phyloP scores from a whole-genome alignment of 2,888 invertebrate genomes.

The Nemotelus pantherinus region DNA sequence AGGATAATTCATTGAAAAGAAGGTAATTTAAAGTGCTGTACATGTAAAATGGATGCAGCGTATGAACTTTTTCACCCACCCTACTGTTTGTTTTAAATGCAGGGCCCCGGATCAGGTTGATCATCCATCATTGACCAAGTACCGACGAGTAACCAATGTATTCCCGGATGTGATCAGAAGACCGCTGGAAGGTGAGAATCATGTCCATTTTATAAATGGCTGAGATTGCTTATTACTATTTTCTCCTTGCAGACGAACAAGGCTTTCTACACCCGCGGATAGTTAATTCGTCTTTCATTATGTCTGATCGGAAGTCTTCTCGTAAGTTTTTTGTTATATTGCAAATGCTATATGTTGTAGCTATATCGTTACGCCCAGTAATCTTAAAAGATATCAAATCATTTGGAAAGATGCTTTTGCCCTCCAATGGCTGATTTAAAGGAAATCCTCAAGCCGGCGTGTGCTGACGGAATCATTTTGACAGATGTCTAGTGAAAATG shows the following conservation, averaged over 20 bases:
- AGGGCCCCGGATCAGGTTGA: slow-evolving; percentile 54
- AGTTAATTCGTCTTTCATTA: neutral
- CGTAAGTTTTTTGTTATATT: slow-evolving; percentile 14
- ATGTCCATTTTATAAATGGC: neutral
- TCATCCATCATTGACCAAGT: slow-evolving; percentile 56
- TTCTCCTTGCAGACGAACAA: slow-evolving; percentile 12
- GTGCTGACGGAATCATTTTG: neutral
- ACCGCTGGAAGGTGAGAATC: slow-evolving; percentile 55
- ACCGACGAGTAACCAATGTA: slow-evolving; percentile 57
- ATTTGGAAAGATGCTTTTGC: no score
- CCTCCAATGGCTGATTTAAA: no score
- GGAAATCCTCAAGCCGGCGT: no score
- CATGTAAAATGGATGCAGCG: neutral
- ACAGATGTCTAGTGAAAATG: slow-evolving; percentile 4
- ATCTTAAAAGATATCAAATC: neutral
- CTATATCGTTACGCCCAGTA: neutral
- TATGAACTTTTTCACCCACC: neutral
- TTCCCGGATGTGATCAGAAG: slow-evolving; percentile 57
- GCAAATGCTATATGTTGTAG: no score
- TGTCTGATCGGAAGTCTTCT: slow-evolving; percentile 1
- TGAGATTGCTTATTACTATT: neutral
- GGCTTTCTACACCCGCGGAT: slow-evolving; percentile 12
- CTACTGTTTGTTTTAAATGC: slow-evolving; percentile 10
- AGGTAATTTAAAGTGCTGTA: slow-evolving; percentile 38
- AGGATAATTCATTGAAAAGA: slow-evolving; percentile 43